Base-by-base conservation (phyloP, 2,113 vertebrate genomes). In the Calyptommatus sinebrachiatus region DNA sequence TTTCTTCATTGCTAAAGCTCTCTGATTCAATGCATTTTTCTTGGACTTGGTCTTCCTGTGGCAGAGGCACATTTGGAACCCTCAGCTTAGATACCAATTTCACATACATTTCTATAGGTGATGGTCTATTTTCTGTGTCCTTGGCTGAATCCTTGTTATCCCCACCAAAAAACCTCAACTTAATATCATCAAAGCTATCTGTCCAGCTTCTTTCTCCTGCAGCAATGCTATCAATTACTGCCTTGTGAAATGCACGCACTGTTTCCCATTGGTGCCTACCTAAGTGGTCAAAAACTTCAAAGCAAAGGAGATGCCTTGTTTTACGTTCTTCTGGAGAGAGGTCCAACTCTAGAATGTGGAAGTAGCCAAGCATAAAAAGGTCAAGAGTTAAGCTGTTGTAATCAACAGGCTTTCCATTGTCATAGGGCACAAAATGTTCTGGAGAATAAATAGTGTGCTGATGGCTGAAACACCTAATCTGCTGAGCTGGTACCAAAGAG, bases 301-400 rank as follows among this genome's bases (percentile, higher is more conserved):
- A 99, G 88, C 98, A 99, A 29, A 99, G 96, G 79, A 99, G 94
- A 88, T 99, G 98, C 70, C 98, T 96, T 87, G 94, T 95, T 80
- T 95, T 96, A 72, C 98, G 94, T 89, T 99, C 98, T 53, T 96
- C 97, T 0, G 96, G 89, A 0, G 97, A 93, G 73, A 99, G 92
- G 16, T 99, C 96, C 68, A 96, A 90, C 90, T 99, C 98, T 87
- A 99, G 94, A 78, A 99, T 97, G 94, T 97, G 97, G 87, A 99
- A 99, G 94, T 99, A 99, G 61, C 98, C 98, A 73, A 99, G 93
- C 97, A 99, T 98, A 92, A 99, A 99, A 41, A 99, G 95, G 82
- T 99, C 98, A 80, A 98, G 93, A 1, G 97, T 96, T 87, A 99
- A 93, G 84, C 91, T 95, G 73, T 96, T 88, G 20, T 99, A 97